Conservation (phyloP, 2,113 vertebrate genomes). For the Alectura lathami region DNA sequence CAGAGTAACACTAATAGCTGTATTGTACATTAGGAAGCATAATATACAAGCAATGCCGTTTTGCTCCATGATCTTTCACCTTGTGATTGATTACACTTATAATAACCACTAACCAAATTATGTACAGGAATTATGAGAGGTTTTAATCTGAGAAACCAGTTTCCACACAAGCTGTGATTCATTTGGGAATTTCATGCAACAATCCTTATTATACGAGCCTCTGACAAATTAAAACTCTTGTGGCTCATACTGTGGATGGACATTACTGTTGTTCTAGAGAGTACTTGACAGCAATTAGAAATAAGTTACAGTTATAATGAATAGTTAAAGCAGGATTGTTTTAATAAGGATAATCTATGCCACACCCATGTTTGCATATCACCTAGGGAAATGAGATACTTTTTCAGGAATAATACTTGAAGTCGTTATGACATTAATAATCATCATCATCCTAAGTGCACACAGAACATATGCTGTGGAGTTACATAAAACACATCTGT, state of each 20-base stretch:
- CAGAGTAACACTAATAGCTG: background rate
- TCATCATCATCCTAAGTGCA: background rate
- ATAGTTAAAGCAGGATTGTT: background rate
- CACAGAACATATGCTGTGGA: background rate
- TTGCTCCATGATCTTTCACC: background rate
- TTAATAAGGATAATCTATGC: background rate
- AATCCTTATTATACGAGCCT: background rate
- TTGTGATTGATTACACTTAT: background rate
- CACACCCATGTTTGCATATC: background rate
- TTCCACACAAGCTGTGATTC: background rate
- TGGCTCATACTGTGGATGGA: background rate
- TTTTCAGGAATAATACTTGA: background rate
- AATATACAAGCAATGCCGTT: background rate
- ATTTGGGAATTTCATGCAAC: background rate
- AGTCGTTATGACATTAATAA: background rate
- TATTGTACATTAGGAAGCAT: background rate
- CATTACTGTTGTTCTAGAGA: background rate
- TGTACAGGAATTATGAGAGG: background rate
- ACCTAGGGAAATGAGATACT: background rate
- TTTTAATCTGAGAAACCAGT: background rate
- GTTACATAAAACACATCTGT: background rate
- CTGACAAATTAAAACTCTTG: background rate
- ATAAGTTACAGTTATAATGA: background rate
- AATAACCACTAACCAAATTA: background rate
- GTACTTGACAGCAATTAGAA: background rate